Evolutionary conservation across 2,113 vertebrate genomes (phyloP), one percentile per base, ranked within the genome.

Genomic region (Tetraodon nigroviridis): DNA sequence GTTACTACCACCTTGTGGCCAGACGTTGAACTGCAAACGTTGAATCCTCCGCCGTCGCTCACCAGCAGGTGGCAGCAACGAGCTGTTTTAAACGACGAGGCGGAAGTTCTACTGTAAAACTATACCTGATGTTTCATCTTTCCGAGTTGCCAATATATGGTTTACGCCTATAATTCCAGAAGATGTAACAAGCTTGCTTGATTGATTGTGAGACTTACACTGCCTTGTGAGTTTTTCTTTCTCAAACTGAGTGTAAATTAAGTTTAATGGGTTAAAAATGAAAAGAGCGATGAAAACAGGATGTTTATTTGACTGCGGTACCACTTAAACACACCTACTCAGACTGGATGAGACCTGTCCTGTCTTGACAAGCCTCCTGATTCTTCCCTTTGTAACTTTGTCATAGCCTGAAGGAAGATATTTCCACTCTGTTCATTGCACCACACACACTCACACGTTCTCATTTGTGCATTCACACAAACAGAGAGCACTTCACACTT

Each of bases 341-440:
- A n/a, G 44, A 16, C 44, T 7, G 61, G 24, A 47, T 24, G 45
- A 61, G 67, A 55, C 44, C 61, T 55, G 4, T 78, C 78, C 64
- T 86, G 87, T 50, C 74, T 58, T 45, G 73, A 88, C 88, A 87
- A 54, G 87, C 63, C 69, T 66, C 24, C 47, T 54, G 47, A 40
- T 37, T 80, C 64, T 83, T 83, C 49, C 54, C n/a, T 45, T 29
- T 73, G 73, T 74, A 67, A 72, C 69, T 83, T 88, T 82, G 74
- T 67, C 58, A 56, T 77, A 68, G 84, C 88, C 78, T 78, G 22
- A 3, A 65, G 87, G 69, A 67, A 84, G 74, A 56, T 73, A 83
- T 87, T 87, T 37, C 65, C 75, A 78, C 71, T 74, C 60, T 63
- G 49, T 69, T 51, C 21, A 47, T 44, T 62, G 24, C 37, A 4